Percentiles rank a stretch among this genome's conserved stretches.
Conservation (phyloP, 2,113 vertebrate species). For the Notothenia coriiceps region DNA sequence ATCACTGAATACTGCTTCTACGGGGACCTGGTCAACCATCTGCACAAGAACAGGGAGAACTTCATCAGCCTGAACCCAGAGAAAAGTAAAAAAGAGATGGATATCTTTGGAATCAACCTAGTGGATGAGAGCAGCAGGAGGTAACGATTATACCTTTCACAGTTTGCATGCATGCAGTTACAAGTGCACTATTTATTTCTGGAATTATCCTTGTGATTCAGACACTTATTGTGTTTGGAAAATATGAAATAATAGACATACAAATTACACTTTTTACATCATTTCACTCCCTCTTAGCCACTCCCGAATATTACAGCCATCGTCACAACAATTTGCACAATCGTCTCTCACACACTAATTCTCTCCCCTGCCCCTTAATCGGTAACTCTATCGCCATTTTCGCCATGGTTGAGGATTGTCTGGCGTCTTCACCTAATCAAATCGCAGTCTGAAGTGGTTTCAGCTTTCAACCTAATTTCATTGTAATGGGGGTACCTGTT, state of each 20-base stretch:
- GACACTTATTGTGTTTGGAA: too few relatives aligned
- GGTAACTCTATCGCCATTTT: conserved; percentile 64
- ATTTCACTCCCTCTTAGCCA: not conserved
- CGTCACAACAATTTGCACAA: conserved; percentile 34
- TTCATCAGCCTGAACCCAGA: conserved; percentile 91
- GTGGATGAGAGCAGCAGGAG: conserved; percentile 96
- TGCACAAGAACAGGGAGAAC: conserved; percentile 97
- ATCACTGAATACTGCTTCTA: conserved; percentile 99
- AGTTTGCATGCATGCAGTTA: not conserved
- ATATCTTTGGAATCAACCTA: conserved; percentile 97
- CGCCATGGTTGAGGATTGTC: conserved; percentile 51
- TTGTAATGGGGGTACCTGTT: conserved; percentile 68
- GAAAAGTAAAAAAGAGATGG: conserved; percentile 95
- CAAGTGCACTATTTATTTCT: not conserved
- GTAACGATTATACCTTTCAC: conserved; percentile 68
- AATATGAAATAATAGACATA: not conserved
- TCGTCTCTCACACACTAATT: conserved; percentile 19
- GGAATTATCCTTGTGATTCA: not conserved
- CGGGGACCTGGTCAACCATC: conserved; percentile 97
- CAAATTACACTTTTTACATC: not conserved
- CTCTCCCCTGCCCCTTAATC: conserved; percentile 21
- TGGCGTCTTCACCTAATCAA: conserved; percentile 73
- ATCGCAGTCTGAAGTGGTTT: conserved; percentile 72
- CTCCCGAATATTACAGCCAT: conserved; percentile 14
- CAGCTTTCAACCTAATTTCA: conserved; percentile 74